These are phyloP conservation scores for Dendrolimus kikuchii DNA, from an alignment of 1,140 invertebrate species.

Conservation along the genomic window DNA sequence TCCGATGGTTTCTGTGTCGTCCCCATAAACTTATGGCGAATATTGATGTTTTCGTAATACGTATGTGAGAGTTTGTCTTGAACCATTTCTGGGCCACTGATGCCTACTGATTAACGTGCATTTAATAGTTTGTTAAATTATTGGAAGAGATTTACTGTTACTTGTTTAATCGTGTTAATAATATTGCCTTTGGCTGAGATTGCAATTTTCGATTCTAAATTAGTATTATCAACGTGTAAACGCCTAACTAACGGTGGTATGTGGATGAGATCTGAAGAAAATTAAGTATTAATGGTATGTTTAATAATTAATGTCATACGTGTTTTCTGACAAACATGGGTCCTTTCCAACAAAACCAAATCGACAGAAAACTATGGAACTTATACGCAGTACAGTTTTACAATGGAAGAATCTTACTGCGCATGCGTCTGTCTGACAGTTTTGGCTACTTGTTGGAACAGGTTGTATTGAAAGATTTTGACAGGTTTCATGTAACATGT, in stretches of 20 bases:
- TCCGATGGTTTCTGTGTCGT: constrained; percentile 16
- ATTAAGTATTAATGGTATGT: constrained; percentile 3
- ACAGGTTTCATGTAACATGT: no score
- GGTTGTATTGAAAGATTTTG: no score
- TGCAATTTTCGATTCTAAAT: constrained; percentile 28
- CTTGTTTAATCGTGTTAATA: constrained; percentile 51
- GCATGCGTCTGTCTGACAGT: no score
- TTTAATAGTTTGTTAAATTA: constrained; percentile 68
- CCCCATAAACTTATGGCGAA: constrained; percentile 14
- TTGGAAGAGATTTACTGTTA: constrained; percentile 66
- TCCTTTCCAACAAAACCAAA: no score
- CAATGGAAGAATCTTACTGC: no score
- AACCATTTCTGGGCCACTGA: constrained; percentile 43
- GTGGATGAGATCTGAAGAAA: constrained; percentile 45
- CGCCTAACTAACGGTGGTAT: constrained; percentile 19
- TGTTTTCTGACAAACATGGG: no score
- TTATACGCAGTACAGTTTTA: no score
- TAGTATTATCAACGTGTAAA: constrained; percentile 17
- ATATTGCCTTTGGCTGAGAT: constrained; percentile 38
- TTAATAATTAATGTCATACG: no score
- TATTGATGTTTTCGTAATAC: constrained; percentile 17
- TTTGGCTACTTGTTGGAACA: no score
- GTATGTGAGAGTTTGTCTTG: constrained; percentile 26
- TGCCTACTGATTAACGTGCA: constrained; percentile 49
- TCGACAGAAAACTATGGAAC: no score